Base-by-base conservation (phyloP, 2,797 vertebrate genomes). In the Limnodromus scolopaceus region DNA sequence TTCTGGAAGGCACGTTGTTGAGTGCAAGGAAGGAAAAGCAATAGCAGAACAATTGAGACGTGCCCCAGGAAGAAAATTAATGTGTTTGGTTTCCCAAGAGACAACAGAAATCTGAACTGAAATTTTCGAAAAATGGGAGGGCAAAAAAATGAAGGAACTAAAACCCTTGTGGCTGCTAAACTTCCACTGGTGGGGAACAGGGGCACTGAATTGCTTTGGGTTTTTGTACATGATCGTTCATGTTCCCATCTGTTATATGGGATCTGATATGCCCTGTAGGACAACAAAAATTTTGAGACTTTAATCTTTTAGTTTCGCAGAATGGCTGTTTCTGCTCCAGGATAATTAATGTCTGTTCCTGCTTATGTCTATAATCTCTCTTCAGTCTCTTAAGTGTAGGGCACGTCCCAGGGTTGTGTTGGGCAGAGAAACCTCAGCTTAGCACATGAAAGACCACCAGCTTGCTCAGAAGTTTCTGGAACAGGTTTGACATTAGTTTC, bases 341-440 rank as follows among this genome's bases (percentile, higher is more conserved):
- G 12, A 1, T 7, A 10, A 32, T 11, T 8, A 32, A 3, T 6
- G 27, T 7, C 32, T 57, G 6, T 8, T 1, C 34, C 30, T 38
- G 9, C 27, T n/a, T 14, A 2, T 11, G 43, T 11, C 51, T 70
- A 46, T 23, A 38, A 58, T 8, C 6, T 28, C 39, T 15, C 6
- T 43, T 6, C 55, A 32, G 30, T 6, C 38, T 3, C 55, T 27
- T 14, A 46, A 9, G 28, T 16, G 13, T 7, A 6, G 70, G 43
- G 12, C 2, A 0, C 2, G 24, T 13, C 39, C 16, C 7, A 11
- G 34, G n/a, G 36, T 18, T 57, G 18, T 30, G 28, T 0, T 12
- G 53, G 38, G 32, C 66, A 60, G 20, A 45, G 38, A 38, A 43
- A 9, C 15, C 45, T 1, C 34, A 81, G 53, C 36, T 64, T 32